Evolutionary conservation across 1,140 invertebrate species (phyloP).

Genomic region (Zaprionus lachaisei): DNA sequence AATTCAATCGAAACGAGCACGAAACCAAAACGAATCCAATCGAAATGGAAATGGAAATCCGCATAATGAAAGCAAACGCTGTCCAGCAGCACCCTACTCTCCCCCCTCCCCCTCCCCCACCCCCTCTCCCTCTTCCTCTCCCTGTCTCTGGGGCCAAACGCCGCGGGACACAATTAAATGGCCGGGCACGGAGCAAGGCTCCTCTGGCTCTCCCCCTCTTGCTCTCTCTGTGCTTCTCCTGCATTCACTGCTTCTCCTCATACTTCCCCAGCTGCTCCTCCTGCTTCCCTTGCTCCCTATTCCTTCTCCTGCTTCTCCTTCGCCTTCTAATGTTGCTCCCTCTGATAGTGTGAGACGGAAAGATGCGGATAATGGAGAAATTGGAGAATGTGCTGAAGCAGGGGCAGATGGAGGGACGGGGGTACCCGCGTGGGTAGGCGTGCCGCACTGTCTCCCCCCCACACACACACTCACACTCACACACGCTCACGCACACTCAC

Average conservation of each 20-base stretch:
- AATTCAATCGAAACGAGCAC: conserved; percentile 37
- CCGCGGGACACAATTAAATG: conserved; percentile 62
- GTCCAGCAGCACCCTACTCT: background rate
- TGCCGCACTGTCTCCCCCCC: background rate
- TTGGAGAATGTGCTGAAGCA: background rate
- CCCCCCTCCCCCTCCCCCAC: background rate
- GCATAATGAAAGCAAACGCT: conserved; percentile 37
- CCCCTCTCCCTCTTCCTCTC: background rate
- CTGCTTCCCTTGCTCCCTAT: background rate
- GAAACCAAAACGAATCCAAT: conserved; percentile 31
- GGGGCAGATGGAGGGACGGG: background rate
- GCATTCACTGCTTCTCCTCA: too few species aligned
- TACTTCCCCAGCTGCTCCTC: too few species aligned
- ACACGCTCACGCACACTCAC: background rate
- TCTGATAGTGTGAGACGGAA: conserved; percentile 7
- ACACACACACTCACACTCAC: background rate
- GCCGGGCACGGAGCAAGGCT: conserved; percentile 44
- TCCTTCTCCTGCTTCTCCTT: background rate
- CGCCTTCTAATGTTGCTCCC: background rate
- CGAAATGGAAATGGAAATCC: conserved; percentile 46
- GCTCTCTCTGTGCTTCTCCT: background rate
- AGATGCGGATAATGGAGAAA: conserved; percentile 22
- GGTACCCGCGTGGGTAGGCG: background rate
- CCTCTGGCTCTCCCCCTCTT: background rate
- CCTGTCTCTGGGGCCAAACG: background rate